Base-by-base conservation (phyloP, 1,140 invertebrate genomes). In the Limonius californicus region DNA sequence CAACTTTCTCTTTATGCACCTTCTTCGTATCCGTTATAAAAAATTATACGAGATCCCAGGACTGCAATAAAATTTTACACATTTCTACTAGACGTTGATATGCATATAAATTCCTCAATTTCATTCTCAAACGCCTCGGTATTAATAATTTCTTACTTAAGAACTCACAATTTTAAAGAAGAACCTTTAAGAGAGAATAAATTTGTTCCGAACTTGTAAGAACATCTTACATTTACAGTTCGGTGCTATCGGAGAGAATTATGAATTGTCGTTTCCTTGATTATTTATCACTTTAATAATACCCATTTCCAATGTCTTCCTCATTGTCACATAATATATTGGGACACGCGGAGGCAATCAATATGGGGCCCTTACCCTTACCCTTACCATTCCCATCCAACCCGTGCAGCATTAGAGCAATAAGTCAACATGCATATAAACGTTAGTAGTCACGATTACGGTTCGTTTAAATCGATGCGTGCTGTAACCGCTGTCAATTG, bases 301-400 rank as follows among this genome's bases (percentile, higher is more conserved):
- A 21, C 16, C 45, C 45, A 50, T 50, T 50, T 50, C 45, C 45
- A 19, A 50, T 50, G 45, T 50, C 45, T 50, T 50, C 45, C 45
- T 50, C 45, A 50, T 50, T 50, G 45, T 50, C 45, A 50, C 45
- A 50, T 50, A 50, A 50, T 50, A 50, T 50, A 50, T 50, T 19
- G 45, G 14, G 15, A 50, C 45, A 50, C 45, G 45, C 20, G 16
- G 20, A 50, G 16, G 45, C 45, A 50, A 50, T 50, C 45, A 50
- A 50, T 50, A 50, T 50, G 45, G 45, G n/a, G n/a, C 3, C 45
- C 16, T 18, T 4, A 18, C n/a, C 43, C 43, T 45, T 14, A 21
- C 45, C 45, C 23, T 27, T 4, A 45, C 42, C 42, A 45, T n/a
- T 18, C 12, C 12, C 42, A 27, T 27, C 23, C 23, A 27, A 2